Evolutionary conservation across 1,140 invertebrate species (phyloP), one percentile per base, ranked within the genome.

Genomic region (Yoshiicerus persimilis): DNA sequence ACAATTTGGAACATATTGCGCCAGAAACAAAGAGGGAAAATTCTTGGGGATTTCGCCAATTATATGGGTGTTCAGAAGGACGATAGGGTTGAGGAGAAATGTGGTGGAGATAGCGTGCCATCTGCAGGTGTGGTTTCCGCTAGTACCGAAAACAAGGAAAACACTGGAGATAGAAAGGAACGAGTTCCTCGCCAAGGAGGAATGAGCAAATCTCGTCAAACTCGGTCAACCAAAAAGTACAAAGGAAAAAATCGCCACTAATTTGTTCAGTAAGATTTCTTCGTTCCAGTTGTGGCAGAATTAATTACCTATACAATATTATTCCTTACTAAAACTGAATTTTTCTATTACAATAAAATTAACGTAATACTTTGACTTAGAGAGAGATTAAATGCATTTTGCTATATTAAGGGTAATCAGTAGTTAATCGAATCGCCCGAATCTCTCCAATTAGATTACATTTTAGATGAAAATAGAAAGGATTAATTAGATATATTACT

Each of bases 231-330:
- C 20, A 75, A 85, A 41, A 87, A 87, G 64, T 87, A 89, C 80
- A 89, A 89, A 36, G 88, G 88, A 25, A 89, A 87, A 34, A 89
- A 87, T 84, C 88, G 88, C 20, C 88, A 87, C 41, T 89, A 87
- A 16, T 41, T 41, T 41, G n/a, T n/a, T n/a, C n/a, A n/a, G n/a
- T n/a, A 41, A 41, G 9, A 11, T 2, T 41, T 41, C 9, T 11
- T 10, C 39, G 0, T n/a, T 56, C 47, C 47, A 56, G 47, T 4
- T 5, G 20, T n/a, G 2, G 6, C 8, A 4, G 20, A n/a, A 5
- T n/a, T 56, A n/a, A 56, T 16, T 5, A 56, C 20, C n/a, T n/a
- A 56, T 56, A 56, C n/a, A 56, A 20, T 56, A 56, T n/a, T 4
- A n/a, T 56, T 56, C 20, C 13, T 56, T 56, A 56, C 47, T 56